Conservation (phyloP, 2,888 invertebrate genomes). For the Cerastoderma edule region DNA sequence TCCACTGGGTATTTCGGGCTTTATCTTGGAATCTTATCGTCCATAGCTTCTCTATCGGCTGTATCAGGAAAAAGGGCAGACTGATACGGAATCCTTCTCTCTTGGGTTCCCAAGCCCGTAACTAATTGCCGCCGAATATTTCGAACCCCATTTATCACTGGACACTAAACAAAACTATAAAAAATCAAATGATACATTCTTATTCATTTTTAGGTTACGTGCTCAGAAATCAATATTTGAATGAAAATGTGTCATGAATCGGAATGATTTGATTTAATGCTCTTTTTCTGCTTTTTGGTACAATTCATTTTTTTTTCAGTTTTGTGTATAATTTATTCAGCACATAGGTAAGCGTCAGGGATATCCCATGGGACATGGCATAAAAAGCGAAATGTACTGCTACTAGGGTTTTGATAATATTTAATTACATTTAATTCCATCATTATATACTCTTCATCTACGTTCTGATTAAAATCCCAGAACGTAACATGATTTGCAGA, state of each 20-base stretch:
- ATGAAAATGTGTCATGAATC: too few relatives aligned
- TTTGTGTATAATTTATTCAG: too few relatives aligned
- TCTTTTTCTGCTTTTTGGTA: too few relatives aligned
- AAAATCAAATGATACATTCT: too few relatives aligned
- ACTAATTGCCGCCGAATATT: too few relatives aligned
- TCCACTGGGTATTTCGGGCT: slow-evolving; percentile 20
- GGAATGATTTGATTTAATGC: too few relatives aligned
- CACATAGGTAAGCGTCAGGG: neutral
- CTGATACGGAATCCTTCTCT: slow-evolving; percentile 16
- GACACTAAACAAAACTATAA: too few relatives aligned
- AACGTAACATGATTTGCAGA: neutral
- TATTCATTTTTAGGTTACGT: too few relatives aligned
- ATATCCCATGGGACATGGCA: neutral
- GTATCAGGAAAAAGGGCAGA: slow-evolving; percentile 20
- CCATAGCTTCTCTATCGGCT: slow-evolving; percentile 25
- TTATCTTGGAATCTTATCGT: slow-evolving; percentile 20
- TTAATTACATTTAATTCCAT: slow-evolving; percentile 61
- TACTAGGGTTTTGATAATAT: slow-evolving; percentile 50
- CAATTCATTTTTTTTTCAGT: too few relatives aligned
- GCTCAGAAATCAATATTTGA: too few relatives aligned
- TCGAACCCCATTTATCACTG: too few relatives aligned
- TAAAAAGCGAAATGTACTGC: slow-evolving; percentile 11
- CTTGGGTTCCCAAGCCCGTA: too few relatives aligned
- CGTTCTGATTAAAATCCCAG: slow-evolving; percentile 29
- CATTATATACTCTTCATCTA: slow-evolving; percentile 50